Percentiles rank a stretch among this genome's conserved stretches.
Evolutionary conservation across 2,113 vertebrate genomes (phyloP).

Genomic region (Solea senegalensis): DNA sequence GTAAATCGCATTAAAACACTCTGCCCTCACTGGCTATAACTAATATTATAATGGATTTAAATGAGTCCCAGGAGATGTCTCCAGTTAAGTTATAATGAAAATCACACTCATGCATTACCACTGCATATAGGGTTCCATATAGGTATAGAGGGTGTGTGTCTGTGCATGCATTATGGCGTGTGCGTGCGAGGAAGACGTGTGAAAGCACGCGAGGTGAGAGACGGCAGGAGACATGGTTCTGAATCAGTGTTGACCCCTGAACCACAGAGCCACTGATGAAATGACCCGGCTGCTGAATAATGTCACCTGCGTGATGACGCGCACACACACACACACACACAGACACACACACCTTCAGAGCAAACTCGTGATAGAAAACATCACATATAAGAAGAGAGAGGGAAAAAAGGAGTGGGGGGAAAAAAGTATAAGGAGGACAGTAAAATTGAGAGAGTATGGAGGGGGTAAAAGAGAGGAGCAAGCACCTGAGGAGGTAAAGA

Average conservation of each 20-base stretch:
- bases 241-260: conserved; percentile 48
- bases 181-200: not conserved
- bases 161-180: not conserved
- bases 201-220: not conserved
- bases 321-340: conserved; percentile 14
- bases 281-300: conserved; percentile 61
- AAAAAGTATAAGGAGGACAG: conserved; percentile 26
- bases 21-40: not conserved
- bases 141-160: not conserved
- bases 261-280: conserved; percentile 58
- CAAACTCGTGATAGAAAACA: conserved; percentile 39
- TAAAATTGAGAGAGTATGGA: conserved; percentile 23
- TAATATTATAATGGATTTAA: not conserved
- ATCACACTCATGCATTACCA: not conserved
- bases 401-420: conserved; percentile 2
- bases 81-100: conserved; percentile 15
- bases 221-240: conserved; percentile 7
- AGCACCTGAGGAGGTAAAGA: conserved; percentile 31
- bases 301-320: conserved; percentile 58
- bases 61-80: not conserved
- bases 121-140: not conserved
- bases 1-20: conserved; percentile 2
- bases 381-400: conserved; percentile 35
- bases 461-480: conserved; percentile 20
- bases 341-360: conserved; percentile 26